Conservation (phyloP, 2,113 vertebrate species). For the Acrocephalus arundinaceus region DNA sequence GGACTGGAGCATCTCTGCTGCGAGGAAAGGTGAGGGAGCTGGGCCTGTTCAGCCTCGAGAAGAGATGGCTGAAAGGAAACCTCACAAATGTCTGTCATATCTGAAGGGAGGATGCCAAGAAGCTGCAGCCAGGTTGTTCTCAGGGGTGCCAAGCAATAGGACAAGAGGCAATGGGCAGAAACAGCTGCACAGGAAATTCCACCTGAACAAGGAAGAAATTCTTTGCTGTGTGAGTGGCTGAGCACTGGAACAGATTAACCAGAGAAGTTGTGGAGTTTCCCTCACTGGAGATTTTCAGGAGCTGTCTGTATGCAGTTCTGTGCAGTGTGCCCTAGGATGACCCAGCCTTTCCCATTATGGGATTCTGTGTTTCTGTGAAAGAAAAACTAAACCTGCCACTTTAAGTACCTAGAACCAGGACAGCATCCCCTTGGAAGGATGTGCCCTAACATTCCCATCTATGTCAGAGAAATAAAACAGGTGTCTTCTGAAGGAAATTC, state of each 20-base stretch:
- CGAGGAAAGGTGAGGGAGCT: neutral
- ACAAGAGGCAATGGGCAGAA: neutral
- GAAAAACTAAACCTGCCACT: neutral
- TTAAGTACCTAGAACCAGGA: neutral
- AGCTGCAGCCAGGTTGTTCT: neutral
- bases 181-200: neutral
- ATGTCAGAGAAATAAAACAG: neutral
- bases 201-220: neutral
- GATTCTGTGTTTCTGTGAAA: neutral
- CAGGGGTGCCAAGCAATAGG: neutral
- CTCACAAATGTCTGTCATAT: too few relatives aligned
- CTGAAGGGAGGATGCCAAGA: neutral
- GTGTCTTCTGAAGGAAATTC: neutral
- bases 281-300: neutral
- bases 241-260: fast-evolving
- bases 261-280: neutral
- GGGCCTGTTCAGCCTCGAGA: neutral
- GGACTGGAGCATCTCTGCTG: neutral
- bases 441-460: neutral
- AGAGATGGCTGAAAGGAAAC: neutral
- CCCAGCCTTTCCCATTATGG: neutral
- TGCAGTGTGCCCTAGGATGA: neutral
- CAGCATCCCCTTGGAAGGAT: neutral
- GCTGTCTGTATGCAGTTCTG: neutral
- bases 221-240: fast-evolving